These are phyloP conservation scores for Apis cerana DNA, from an alignment of 1,140 invertebrate species.

Conservation along the genomic window DNA sequence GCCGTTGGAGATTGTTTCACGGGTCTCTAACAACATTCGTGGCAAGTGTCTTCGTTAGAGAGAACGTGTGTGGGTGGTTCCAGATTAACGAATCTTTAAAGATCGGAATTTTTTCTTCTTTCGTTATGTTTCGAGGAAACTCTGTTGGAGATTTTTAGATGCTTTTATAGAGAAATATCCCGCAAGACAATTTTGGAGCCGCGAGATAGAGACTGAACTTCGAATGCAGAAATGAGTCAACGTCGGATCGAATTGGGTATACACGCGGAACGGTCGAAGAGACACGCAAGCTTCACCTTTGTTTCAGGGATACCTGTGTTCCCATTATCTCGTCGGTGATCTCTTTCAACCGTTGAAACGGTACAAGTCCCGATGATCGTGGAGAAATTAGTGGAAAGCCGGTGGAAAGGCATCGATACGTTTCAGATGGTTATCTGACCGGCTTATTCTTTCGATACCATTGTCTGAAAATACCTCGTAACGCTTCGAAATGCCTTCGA, in stretches of 20 bases:
- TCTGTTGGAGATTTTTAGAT: too few species aligned
- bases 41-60: neutral
- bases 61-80: neutral
- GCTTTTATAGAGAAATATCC: neutral
- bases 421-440: conserved; percentile 45
- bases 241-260: conserved; percentile 26
- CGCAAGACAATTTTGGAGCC: neutral
- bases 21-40: too few species aligned
- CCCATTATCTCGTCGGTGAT: conserved; percentile 53
- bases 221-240: conserved; percentile 40
- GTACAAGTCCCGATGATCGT: conserved; percentile 4
- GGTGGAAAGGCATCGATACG: conserved; percentile 30
- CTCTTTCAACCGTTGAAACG: conserved; percentile 28
- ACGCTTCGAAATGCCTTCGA: conserved; percentile 30
- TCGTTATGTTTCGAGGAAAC: neutral
- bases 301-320: conserved; percentile 49
- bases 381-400: conserved; percentile 60
- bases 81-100: neutral
- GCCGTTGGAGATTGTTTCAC: neutral
- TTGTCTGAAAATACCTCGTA: conserved; percentile 40
- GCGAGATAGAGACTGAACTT: conserved; percentile 13
- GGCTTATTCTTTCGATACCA: conserved; percentile 37
- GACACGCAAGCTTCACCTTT: conserved; percentile 53
- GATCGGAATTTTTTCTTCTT: neutral
- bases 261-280: conserved; percentile 21